Evolutionary conservation across 2,113 vertebrate genomes (phyloP).

Genomic region (Baryphthengus martii): DNA sequence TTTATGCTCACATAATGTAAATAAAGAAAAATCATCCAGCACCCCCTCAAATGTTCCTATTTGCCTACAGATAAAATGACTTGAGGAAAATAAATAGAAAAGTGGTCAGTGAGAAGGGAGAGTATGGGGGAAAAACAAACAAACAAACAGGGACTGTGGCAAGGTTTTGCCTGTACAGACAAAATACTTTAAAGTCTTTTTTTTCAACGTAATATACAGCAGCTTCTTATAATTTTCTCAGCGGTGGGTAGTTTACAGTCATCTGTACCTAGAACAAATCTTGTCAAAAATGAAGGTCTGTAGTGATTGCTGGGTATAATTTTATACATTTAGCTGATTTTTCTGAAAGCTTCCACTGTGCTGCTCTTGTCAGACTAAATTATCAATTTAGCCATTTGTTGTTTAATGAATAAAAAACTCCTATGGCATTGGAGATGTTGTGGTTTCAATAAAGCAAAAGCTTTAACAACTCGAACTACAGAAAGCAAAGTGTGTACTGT

Average conservation of each 20-base stretch:
- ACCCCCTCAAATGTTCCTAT: slow-evolving; percentile 22
- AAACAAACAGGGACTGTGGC: not conserved
- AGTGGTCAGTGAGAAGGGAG: slow-evolving; percentile 25
- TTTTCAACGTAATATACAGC: slow-evolving; percentile 43
- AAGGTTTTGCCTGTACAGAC: not conserved
- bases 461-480: slow-evolving; percentile 43
- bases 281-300: slow-evolving; percentile 66
- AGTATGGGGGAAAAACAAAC: not conserved
- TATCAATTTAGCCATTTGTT: slow-evolving; percentile 69
- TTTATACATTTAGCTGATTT: slow-evolving; percentile 66
- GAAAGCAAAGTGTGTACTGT: slow-evolving; percentile 62
- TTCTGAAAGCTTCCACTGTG: slow-evolving; percentile 62
- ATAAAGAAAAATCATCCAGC: slow-evolving; percentile 30
- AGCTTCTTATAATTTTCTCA: slow-evolving; percentile 68
- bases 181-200: slow-evolving; percentile 48
- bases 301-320: slow-evolving; percentile 65
- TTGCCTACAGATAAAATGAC: not conserved
- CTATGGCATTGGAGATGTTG: slow-evolving; percentile 47
- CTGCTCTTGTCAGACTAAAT: slow-evolving; percentile 66
- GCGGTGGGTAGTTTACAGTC: slow-evolving; percentile 45
- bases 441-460: slow-evolving; percentile 60
- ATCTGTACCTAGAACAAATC: slow-evolving; percentile 66
- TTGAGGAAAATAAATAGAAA: not conserved
- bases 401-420: slow-evolving; percentile 65
- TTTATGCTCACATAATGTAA: slow-evolving; percentile 47